Evolutionary conservation across 2,797 vertebrate genomes (phyloP), one percentile per base, ranked within the genome.

Genomic region (Epinephelus malabaricus): DNA sequence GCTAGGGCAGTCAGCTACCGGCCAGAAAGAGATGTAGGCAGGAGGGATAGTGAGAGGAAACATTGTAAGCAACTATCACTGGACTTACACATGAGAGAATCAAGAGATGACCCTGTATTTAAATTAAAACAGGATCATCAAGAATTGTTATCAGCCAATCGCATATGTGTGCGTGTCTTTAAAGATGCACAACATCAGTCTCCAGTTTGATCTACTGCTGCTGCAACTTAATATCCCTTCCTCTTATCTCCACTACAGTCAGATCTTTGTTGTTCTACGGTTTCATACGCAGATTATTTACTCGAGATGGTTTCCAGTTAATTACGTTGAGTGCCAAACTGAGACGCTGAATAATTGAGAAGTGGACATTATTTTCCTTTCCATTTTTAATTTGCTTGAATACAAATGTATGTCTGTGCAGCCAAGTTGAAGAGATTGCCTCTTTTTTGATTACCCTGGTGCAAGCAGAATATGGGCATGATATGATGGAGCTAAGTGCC

Each of bases 271-370:
- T n/a, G 23, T 34, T 78, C 82, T 84, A 63, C 18, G 59, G 68
- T 89, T 86, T 85, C 82, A 88, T 82, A 59, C 45, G 49, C 59
- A 83, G 68, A 81, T 86, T 79, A 65, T 73, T 77, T 83, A 82
- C 75, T 63, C 19, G 1, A 62, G 64, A 56, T 74, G 43, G 18
- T 47, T 78, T 81, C 59, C 69, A 69, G 46, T 75, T 62, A 73
- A 84, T 89, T 79, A 84, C 74, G 72, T 73, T 61, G 69, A 76
- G 64, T 83, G 84, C 53, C 18, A 40, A 25, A 60, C 43, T 69
- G 47, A 55, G 19, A 49, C 54, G 40, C 50, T 87, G 67, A 88
- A 82, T 84, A 56, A 87, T 83, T 81, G 27, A 84, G 13, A 43
- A 40, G 17, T 18, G 14, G 50, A 68, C 38, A 77, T 45, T 43